Conservation (phyloP, 2,113 vertebrate species). For the Felis chaus region DNA sequence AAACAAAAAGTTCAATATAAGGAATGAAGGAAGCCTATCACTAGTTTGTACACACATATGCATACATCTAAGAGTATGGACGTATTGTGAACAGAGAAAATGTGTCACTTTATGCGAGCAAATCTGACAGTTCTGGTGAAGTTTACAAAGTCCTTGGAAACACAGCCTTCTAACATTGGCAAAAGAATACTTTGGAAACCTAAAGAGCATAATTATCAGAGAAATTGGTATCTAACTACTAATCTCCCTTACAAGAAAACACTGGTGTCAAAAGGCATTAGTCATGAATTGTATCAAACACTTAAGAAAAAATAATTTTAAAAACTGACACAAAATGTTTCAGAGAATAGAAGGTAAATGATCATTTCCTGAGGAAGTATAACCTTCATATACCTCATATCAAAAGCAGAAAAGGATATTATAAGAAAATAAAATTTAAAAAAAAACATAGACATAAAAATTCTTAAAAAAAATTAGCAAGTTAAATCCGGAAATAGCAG, state of each 20-base stretch:
- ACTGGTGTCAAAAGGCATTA: neutral
- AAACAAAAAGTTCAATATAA: neutral
- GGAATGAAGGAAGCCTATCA: neutral
- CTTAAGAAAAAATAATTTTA: neutral
- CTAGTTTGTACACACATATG: neutral
- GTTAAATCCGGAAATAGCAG: neutral
- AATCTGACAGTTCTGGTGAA: neutral
- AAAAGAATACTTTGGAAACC: neutral
- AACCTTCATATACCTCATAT: neutral
- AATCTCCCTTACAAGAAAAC: neutral
- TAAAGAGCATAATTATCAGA: neutral
- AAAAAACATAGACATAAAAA: neutral
- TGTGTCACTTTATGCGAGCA: neutral
- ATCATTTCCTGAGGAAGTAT: neutral
- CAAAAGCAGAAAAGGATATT: neutral
- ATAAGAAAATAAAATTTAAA: neutral
- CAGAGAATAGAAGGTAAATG: neutral
- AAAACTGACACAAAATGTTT: neutral
- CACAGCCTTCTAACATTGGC: neutral
- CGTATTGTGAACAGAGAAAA: neutral
- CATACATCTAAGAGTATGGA: neutral
- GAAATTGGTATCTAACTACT: neutral
- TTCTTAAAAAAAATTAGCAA: neutral
- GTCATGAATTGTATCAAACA: neutral
- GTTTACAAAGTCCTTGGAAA: neutral